These are phyloP conservation scores for Peromyscus aztecus DNA, from an alignment of 2,797 vertebrate species.

Conservation along the genomic window DNA sequence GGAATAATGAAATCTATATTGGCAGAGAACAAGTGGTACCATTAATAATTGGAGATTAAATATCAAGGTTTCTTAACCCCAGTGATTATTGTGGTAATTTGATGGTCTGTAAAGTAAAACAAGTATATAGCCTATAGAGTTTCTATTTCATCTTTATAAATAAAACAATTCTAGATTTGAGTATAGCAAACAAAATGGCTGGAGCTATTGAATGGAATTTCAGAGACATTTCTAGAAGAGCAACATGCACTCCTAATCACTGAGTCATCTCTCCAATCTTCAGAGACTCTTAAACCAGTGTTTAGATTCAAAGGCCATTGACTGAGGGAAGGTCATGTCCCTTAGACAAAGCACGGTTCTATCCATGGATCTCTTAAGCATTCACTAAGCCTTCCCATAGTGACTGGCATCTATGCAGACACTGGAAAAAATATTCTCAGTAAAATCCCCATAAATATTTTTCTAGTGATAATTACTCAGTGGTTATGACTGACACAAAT, in stretches of 20 bases:
- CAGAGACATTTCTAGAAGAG: neutral
- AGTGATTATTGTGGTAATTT: neutral
- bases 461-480: neutral
- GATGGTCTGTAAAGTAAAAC: neutral
- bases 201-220: neutral
- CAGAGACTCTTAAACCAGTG: neutral
- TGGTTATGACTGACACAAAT: neutral
- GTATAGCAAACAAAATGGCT: neutral
- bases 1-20: neutral
- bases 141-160: conserved; percentile 47
- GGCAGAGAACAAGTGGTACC: neutral
- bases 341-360: neutral
- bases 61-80: neutral
- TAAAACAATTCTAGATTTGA: neutral
- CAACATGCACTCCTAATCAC: neutral
- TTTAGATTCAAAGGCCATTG: neutral
- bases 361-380: neutral
- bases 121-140: neutral
- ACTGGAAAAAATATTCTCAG: neutral
- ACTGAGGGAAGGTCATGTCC: neutral
- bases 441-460: neutral
- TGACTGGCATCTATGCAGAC: neutral
- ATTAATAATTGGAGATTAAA: neutral
- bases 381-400: neutral
- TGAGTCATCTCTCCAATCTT: neutral